Conservation (phyloP, 2,797 vertebrate genomes). For the Kryptopterus vitreolus region DNA sequence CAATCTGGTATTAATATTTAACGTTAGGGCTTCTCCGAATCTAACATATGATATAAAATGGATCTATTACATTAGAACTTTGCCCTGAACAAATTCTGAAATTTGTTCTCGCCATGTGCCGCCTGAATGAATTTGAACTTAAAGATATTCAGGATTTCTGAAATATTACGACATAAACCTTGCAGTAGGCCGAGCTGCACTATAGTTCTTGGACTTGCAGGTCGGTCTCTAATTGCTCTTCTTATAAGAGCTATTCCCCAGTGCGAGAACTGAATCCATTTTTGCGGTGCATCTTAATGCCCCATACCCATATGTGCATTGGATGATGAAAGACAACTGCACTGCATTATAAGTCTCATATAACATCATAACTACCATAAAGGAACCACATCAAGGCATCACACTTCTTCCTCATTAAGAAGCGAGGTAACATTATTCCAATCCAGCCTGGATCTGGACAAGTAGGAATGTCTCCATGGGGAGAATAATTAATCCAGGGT, state of each 20-base stretch:
- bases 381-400: slow-evolving; percentile 32
- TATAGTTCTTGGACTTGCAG: not conserved
- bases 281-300: not conserved
- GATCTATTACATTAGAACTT: no score
- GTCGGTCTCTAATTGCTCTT: slow-evolving; percentile 18
- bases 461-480: slow-evolving; percentile 10
- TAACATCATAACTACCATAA: slow-evolving; percentile 14
- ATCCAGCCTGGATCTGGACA: slow-evolving; percentile 25
- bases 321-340: slow-evolving; percentile 21
- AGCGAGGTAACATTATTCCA: slow-evolving; percentile 34
- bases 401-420: slow-evolving; percentile 3
- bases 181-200: not conserved
- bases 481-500: slow-evolving; percentile 45
- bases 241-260: not conserved
- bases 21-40: no score
- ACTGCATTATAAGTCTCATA: slow-evolving; percentile 27
- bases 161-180: not conserved
- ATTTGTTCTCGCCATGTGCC: no score
- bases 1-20: no score
- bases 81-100: no score
- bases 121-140: no score
- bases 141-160: not conserved
- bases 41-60: no score
- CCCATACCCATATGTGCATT: slow-evolving; percentile 11
- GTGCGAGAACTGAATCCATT: not conserved